A percentile compares a stretch with the other conserved stretches of the same genome.
These are phyloP conservation scores for Bombus ignitus DNA, from an alignment of 1,140 invertebrate genomes.

Conservation along the genomic window DNA sequence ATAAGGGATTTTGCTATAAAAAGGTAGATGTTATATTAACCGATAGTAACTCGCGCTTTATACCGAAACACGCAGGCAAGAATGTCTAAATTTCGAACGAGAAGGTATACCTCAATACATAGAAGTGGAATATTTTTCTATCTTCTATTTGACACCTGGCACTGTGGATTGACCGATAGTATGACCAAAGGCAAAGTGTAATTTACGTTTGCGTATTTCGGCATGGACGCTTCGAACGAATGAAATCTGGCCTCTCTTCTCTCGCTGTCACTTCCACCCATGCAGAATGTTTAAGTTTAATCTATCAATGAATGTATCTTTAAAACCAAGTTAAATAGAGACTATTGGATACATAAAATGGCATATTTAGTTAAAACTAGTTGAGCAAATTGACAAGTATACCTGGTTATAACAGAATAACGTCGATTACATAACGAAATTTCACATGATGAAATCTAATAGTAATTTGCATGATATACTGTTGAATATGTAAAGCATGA, in stretches of 20 bases:
- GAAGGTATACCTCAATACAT: constrained; percentile 35
- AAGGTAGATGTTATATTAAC: not conserved
- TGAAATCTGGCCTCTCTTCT: constrained; percentile 32
- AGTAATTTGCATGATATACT: not conserved
- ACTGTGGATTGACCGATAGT: constrained; percentile 46
- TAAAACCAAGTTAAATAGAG: not conserved
- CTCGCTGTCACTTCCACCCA: not conserved
- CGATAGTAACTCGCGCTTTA: constrained; percentile 10
- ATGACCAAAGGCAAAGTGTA: constrained; percentile 9
- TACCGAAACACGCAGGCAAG: not conserved
- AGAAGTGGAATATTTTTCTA: constrained; percentile 50
- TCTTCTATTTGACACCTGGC: constrained; percentile 50
- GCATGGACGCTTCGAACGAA: constrained; percentile 44
- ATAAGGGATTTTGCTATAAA: not conserved
- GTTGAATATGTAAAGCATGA: not conserved
- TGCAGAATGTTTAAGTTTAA: constrained; percentile 1
- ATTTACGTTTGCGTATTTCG: constrained; percentile 54
- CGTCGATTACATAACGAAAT: not conserved
- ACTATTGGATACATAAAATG: not conserved
- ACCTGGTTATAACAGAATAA: not conserved
- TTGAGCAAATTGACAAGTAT: not conserved
- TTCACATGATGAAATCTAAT: not conserved
- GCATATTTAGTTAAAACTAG: not conserved
- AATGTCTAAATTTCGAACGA: not conserved
- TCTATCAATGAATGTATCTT: constrained; percentile 1